Evolutionary conservation across 2,113 vertebrate species (phyloP), one percentile per base, ranked within the genome.

Genomic region (Daphoenositta chrysoptera): DNA sequence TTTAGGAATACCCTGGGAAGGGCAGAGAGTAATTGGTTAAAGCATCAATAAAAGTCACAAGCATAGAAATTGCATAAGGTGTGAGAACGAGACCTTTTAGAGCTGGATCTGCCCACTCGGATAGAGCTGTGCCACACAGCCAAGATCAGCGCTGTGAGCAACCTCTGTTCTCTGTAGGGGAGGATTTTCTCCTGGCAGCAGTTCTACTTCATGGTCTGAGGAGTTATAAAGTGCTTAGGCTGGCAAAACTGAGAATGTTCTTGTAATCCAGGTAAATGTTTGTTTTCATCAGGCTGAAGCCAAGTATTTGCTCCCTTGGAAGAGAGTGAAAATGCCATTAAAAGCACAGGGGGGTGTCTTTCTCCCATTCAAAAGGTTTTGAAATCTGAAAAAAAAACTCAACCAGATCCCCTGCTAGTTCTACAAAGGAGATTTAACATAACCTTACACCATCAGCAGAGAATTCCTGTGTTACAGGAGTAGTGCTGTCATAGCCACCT

Each of bases 111-210:
- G 47, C 65, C 16, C 17, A 7, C 37, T 57, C 2, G 0, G 51
- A 7, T 1, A 0, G 11, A 60, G 81, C 70, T 3, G 3, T 30
- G 39, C 20, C 44, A 6, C 54, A 1, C 8, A 9, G 40, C 3
- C 5, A 10, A 63, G 40, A 33, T 35, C 54, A 21, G 35, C 0
- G 0, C 57, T 64, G 12, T 5, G 15, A 57, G 47, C 3, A 68
- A 10, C 37, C 24, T 83, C 64, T 66, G 23, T 1, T 56, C 54
- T 63, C 51, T 8, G 14, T 0, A 48, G 15, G 33, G 58, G 16
- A 87, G 48, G 58, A 22, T 87, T 90, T 85, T 83, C 60, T 54
- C 45, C 54, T 26, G 39, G 33, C 42, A 91, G 60, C 42, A 31
- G 70, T 23, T 88, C 80, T 84, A 19, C 63, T 76, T 61, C 3